phyloP scores from a whole-genome alignment of 2,113 vertebrate species.

The Ceyx cyanopectus region DNA sequence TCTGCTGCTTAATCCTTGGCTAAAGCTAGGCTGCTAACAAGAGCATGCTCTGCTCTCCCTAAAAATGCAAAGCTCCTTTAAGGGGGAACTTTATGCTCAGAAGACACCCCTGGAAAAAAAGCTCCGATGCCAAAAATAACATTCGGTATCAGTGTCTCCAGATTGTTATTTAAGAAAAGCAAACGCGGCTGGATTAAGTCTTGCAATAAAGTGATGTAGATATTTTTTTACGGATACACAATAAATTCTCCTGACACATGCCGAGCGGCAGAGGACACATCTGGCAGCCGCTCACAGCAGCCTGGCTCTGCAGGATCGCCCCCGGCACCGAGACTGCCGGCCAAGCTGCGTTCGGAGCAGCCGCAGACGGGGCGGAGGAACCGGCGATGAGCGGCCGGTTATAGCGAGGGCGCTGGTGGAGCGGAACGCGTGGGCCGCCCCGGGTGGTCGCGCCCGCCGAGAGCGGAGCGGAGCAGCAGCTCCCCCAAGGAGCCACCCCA shows the following conservation, averaged over 20 bases:
- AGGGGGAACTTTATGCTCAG: fast-evolving
- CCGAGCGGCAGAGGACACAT: background rate
- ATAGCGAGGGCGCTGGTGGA: background rate
- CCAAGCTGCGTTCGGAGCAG: background rate
- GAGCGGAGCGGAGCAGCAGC: background rate
- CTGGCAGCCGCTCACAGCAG: background rate
- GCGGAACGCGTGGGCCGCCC: background rate
- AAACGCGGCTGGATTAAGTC: background rate
- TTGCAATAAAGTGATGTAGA: background rate
- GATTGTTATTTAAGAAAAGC: background rate
- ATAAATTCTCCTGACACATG: fast-evolving
- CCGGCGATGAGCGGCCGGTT: background rate
- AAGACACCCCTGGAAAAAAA: no score
- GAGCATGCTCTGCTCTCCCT: background rate
- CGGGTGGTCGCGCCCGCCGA: background rate
- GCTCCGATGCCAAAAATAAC: fast-evolving
- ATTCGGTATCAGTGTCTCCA: fast-evolving
- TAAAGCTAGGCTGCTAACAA: fast-evolving
- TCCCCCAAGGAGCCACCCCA: background rate
- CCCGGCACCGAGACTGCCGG: background rate
- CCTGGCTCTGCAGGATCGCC: background rate
- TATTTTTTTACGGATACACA: background rate
- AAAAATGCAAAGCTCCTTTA: background rate
- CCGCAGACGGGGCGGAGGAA: no score
- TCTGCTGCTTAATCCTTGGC: background rate